Evolutionary conservation across 2,797 vertebrate species (phyloP), one percentile per base, ranked within the genome.

Genomic region (Clarias fuscus): DNA sequence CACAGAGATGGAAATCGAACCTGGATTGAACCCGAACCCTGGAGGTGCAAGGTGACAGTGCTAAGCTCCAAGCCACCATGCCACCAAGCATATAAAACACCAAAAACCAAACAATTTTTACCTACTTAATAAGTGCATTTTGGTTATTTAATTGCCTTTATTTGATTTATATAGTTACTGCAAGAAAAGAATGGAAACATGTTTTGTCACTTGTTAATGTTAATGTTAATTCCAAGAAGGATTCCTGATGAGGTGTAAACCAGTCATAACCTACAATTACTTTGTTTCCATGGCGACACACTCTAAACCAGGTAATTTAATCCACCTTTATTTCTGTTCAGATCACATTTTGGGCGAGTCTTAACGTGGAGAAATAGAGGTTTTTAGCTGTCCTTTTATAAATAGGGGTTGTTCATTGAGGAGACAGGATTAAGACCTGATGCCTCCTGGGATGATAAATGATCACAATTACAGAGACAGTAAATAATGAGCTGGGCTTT

Each of bases 401-500:
- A 93, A 93, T 79, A 85, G 85, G 81, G 68, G 72, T 65, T 82
- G 76, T 90, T 90, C 86, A 90, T 76, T 88, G 88, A 89, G 76
- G 76, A 89, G 88, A 87, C 85, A 86, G 86, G 88, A 84, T 82
- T 15, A 81, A 83, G 87, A 80, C 61, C 72, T 70, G 71, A 89
- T 1, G 71, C 62, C 85, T 84, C 84, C 37, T 59, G 87, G 87
- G 88, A 93, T 93, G 93, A 95, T 92, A 91, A 94, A 95, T 92
- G 89, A 93, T 80, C 88, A 92, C 92, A 93, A 95, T 94, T 94
- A 94, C 93, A 92, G 78, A 76, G 91, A 78, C 88, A 90, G 91
- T 95, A 92, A 94, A 91, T 92, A 94, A 95, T 93, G 88, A 89
- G 86, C 90, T 91, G 86, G 88, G 85, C 90, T 92, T 92, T 89